Percentiles rank a stretch among this genome's conserved stretches.
Evolutionary conservation across 2,888 invertebrate genomes (phyloP).

Genomic region (Acleris laterana): DNA sequence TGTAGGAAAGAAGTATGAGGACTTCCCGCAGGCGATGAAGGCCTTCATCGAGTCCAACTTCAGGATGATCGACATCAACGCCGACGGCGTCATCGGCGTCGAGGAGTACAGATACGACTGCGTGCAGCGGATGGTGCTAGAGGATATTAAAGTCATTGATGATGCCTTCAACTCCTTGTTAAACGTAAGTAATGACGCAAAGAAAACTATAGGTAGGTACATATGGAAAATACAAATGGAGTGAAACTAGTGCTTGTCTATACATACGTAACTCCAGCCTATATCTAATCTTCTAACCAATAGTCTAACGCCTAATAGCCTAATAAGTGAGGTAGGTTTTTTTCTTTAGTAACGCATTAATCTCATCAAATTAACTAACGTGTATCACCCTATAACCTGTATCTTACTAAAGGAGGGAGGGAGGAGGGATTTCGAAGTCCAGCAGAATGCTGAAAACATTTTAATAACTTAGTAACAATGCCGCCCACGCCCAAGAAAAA

Average conservation of each 20-base stretch:
- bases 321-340: no score
- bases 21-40: conserved; percentile 94
- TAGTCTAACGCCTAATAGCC: neutral
- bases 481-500: neutral
- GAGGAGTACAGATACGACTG: conserved; percentile 94
- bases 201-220: no score
- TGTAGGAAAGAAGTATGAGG: conserved; percentile 89
- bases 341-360: no score
- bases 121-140: conserved; percentile 91
- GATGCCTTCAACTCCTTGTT: conserved; percentile 90
- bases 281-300: neutral
- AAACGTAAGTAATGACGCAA: conserved; percentile 85
- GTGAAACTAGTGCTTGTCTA: neutral
- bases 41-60: conserved; percentile 94
- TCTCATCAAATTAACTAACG: no score
- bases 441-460: no score
- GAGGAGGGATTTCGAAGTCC: no score
- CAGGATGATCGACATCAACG: conserved; percentile 91
- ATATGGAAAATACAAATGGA: no score
- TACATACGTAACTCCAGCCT: neutral
- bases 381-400: no score
- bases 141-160: conserved; percentile 89
- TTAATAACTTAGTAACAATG: neutral
- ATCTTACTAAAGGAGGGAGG: no score
- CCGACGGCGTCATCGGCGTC: conserved; percentile 90